Base-by-base conservation (phyloP, 2,888 invertebrate species). In the Limnephilus marmoratus region DNA sequence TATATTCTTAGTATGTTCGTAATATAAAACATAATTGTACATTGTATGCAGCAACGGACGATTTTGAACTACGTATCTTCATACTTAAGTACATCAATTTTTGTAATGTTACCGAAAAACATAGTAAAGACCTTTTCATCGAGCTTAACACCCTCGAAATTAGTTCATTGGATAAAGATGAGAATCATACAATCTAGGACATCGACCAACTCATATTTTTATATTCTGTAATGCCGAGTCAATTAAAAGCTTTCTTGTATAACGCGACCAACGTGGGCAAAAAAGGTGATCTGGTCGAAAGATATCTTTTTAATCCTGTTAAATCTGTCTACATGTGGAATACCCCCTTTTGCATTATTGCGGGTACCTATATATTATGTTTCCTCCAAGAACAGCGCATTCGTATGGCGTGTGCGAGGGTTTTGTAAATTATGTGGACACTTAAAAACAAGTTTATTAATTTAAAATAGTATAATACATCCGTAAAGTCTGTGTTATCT, bases 401-500 rank as follows among this genome's bases (percentile, higher is more conserved):
- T 85, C 80, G 49, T 29, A 85, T 85, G 91, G 89, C 89, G 89
- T 91, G 91, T 90, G 91, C 91, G 89, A 29, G 31, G 31, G 87
- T 82, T 91, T 49, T 29, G 91, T 91, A 82, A 91, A 91, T 82
- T 91, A 87, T 82, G 37, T 81, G 81, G 49, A 68, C 88, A 87
- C 83, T 88, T 53, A 81, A 24, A 90, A 91, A 91, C 91, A 45
- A 87, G 91, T 91, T 91, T 91, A 91, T 87, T 91, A 15, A 87
- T 91, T 85, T 89, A 81, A 83, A 89, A 91, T 91, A 90, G 41
- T 87, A 68, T 29, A 82, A 53, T 89, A 83, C 83, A 85, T 41
- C 49, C 91, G 85, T 91, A 68, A 91, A 91, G 83, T 85, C 80
- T 86, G 88, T 89, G 91, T 91, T 91, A 91, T 91, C 91, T 91